Evolutionary conservation across 2,113 vertebrate genomes (phyloP), one percentile per base, ranked within the genome.

Genomic region (Eulemur rufifrons): DNA sequence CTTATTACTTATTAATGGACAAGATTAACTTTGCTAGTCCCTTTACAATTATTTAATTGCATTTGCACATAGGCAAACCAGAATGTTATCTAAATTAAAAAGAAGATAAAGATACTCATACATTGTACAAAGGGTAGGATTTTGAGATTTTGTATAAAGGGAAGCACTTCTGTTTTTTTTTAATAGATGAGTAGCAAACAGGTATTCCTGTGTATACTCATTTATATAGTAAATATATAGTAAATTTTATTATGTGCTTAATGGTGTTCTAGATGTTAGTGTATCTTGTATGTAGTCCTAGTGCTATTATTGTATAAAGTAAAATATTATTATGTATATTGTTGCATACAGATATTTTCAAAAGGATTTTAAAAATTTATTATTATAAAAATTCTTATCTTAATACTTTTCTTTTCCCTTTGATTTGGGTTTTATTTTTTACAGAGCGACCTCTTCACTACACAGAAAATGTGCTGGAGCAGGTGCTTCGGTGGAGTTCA

Each of bases 401-500:
- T 52, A 18, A 34, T 39, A 20, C 18, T 34, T 64, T 47, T 77
- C 27, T 34, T 64, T 92, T 85, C 25, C 17, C 0, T 45, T 85
- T 83, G 9, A 73, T n/a, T 84, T 83, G 39, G 45, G 9, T 25
- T 14, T 25, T 85, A 1, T 89, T 42, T 89, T 98, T 98, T 96
- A 76, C 98, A 99, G 99, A 99, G 97, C 99, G 99, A 6, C 99
- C 99, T 5, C 96, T 99, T 95, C 99, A 99, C 98, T 99, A 99
- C 97, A 99, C 98, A 68, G 99, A 99, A 97, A 99, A 99, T 91
- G 97, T 99, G 32, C 98, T 99, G 90, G 99, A 99, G 94, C 99
- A 99, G 97, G 99, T 99, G 82, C 98, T 99, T 97, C 99, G 99
- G 86, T 99, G 99, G 99, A 99, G 99, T 89, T 97, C 98, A 2